Evolutionary conservation across 2,113 vertebrate genomes (phyloP).

Genomic region (Oryctolagus cuniculus): DNA sequence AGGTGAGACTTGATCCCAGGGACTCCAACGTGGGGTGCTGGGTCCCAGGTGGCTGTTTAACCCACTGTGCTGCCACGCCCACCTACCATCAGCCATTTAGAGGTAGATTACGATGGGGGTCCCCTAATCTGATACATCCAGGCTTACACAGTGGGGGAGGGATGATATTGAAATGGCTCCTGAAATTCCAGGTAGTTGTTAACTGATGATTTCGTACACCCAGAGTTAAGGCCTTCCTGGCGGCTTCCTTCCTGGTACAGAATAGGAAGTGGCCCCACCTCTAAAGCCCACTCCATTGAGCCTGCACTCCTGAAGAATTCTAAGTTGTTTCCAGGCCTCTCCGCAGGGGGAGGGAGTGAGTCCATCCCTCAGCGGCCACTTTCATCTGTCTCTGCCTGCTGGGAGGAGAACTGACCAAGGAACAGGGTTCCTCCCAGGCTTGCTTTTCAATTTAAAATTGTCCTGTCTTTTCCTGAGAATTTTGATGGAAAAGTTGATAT

Average conservation of each 20-base stretch:
- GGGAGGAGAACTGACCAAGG: neutral
- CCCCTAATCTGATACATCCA: neutral
- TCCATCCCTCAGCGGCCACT: neutral
- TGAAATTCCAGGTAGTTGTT: conserved; percentile 27
- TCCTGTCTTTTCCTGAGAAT: neutral
- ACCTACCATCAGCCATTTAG: no score
- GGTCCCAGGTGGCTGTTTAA: no score
- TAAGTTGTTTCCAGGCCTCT: neutral
- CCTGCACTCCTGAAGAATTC: neutral
- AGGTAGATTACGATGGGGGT: neutral
- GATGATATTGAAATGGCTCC: neutral
- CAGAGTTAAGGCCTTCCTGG: neutral
- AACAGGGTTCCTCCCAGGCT: neutral
- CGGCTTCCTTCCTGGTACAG: neutral
- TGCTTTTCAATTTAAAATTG: conserved; percentile 55
- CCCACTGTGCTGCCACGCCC: no score
- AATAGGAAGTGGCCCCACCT: neutral
- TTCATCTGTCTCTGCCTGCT: conserved; percentile 7
- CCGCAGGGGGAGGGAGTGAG: neutral
- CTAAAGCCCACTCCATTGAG: neutral
- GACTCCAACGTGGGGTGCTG: no score
- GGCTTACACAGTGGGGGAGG: neutral
- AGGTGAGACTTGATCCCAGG: no score
- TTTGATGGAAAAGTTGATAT: conserved; percentile 26
- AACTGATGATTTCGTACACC: conserved; percentile 28